Percentiles rank a stretch among this genome's conserved stretches.
phyloP scores from a whole-genome alignment of 2,888 invertebrate genomes.

The Eudasyphora cyanicolor region DNA sequence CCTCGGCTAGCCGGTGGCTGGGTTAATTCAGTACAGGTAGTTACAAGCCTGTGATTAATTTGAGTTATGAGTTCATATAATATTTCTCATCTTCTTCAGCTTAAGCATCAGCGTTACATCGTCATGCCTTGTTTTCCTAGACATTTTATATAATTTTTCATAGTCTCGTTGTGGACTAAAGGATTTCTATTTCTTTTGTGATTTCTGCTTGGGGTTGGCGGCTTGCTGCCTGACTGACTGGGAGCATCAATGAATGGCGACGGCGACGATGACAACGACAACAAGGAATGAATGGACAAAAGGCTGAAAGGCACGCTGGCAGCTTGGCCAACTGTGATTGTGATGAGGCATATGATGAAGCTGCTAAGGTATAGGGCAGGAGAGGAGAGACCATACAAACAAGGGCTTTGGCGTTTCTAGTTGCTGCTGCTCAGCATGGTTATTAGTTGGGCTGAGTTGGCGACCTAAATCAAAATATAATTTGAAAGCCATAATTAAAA shows the following conservation, averaged over 20 bases:
- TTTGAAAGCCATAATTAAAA: conserved; percentile 70
- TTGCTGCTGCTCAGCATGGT: conserved; percentile 50
- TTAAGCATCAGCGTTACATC: conserved; percentile 21
- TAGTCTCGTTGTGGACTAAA: conserved; percentile 40
- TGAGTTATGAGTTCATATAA: conserved; percentile 67
- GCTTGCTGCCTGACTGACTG: no score
- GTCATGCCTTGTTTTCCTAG: conserved; percentile 37
- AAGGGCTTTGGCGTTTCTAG: conserved; percentile 45
- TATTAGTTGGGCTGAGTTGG: conserved; percentile 57
- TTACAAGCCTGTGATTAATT: conserved; percentile 67
- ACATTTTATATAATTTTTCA: conserved; percentile 55
- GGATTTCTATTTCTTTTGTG: conserved; percentile 40
- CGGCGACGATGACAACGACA: neutral
- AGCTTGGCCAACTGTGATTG: conserved; percentile 19
- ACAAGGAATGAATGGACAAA: conserved; percentile 7
- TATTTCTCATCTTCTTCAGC: conserved; percentile 39
- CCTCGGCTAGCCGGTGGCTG: conserved; percentile 29
- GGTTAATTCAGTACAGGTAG: conserved; percentile 67
- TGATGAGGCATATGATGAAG: neutral
- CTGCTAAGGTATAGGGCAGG: no score
- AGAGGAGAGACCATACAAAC: conserved; percentile 24
- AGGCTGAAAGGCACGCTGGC: conserved; percentile 9
- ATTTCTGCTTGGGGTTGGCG: conserved; percentile 41
- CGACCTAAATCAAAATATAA: conserved; percentile 69
- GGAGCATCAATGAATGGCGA: conserved; percentile 23